These are phyloP conservation scores for Scolopax bukidnonensis DNA, from an alignment of 2,797 vertebrate genomes.

Conservation along the genomic window DNA sequence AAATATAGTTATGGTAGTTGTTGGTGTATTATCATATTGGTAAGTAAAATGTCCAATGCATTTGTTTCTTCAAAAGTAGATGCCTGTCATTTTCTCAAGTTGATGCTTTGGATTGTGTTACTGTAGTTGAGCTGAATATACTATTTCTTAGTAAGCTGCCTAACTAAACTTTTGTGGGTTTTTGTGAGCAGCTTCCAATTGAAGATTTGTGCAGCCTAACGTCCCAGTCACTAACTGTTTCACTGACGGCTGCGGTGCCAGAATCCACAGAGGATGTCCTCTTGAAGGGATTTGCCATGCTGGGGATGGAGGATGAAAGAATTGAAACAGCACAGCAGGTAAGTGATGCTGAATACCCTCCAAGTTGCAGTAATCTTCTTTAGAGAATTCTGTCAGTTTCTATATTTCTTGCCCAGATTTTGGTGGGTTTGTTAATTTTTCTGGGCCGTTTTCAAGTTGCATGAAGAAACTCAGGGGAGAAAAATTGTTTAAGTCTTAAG, in stretches of 20 bases:
- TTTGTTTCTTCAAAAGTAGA: background rate
- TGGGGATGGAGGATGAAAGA: slow-evolving; percentile 88
- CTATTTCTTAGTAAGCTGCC: background rate
- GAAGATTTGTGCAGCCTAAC: slow-evolving; percentile 93
- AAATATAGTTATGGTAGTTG: background rate
- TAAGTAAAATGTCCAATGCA: background rate
- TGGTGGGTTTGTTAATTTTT: background rate
- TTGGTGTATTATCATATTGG: background rate
- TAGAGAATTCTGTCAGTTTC: background rate
- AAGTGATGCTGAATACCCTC: background rate
- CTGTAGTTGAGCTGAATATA: background rate
- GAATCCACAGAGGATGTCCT: slow-evolving; percentile 92
- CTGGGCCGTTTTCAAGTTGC: background rate
- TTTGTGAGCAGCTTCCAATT: slow-evolving; percentile 87
- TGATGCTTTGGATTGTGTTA: background rate
- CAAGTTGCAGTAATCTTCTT: background rate
- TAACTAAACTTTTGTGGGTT: slow-evolving; percentile 28
- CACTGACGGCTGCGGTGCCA: slow-evolving; percentile 84
- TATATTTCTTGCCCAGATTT: background rate
- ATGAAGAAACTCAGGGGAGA: background rate
- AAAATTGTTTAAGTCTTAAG: background rate
- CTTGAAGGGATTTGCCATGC: slow-evolving; percentile 87
- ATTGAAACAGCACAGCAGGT: slow-evolving; percentile 98
- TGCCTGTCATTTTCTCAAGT: background rate
- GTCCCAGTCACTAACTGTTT: slow-evolving; percentile 81